Conservation (phyloP, 2,797 vertebrate species). For the Halcyon chelicuti region DNA sequence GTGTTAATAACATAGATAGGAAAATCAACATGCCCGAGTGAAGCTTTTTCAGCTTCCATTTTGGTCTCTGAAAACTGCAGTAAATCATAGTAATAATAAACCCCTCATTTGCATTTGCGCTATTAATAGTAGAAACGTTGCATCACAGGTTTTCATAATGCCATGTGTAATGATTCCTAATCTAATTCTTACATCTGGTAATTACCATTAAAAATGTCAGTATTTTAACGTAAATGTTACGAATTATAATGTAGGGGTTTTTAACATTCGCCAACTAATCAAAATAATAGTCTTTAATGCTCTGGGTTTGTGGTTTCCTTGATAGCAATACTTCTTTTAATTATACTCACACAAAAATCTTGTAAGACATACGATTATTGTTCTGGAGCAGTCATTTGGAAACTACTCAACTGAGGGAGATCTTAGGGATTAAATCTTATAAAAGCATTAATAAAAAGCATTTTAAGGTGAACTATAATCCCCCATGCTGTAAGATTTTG, state of each 20-base stretch:
- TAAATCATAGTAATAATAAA: background rate
- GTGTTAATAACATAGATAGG: background rate
- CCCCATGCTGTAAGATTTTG: background rate
- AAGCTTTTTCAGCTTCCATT: background rate
- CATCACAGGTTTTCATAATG: constrained; percentile 13
- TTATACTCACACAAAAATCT: background rate
- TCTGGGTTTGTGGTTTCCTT: background rate
- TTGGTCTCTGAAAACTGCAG: background rate
- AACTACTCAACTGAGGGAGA: background rate
- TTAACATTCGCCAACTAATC: background rate
- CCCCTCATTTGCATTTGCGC: background rate
- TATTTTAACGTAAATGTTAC: constrained; percentile 15
- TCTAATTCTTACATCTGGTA: constrained; percentile 11
- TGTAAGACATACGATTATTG: background rate
- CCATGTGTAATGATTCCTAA: background rate
- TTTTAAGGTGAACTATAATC: background rate
- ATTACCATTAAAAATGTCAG: constrained; percentile 27
- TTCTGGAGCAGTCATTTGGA: background rate
- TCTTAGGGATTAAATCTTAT: background rate
- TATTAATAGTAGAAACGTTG: background rate
- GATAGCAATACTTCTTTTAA: background rate
- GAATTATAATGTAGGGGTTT: background rate
- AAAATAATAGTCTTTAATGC: background rate
- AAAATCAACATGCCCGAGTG: background rate
- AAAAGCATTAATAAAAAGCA: background rate